Evolutionary conservation across 2,888 invertebrate species (phyloP), one percentile per base, ranked within the genome.

Genomic region (Chrysolina oricalcia): DNA sequence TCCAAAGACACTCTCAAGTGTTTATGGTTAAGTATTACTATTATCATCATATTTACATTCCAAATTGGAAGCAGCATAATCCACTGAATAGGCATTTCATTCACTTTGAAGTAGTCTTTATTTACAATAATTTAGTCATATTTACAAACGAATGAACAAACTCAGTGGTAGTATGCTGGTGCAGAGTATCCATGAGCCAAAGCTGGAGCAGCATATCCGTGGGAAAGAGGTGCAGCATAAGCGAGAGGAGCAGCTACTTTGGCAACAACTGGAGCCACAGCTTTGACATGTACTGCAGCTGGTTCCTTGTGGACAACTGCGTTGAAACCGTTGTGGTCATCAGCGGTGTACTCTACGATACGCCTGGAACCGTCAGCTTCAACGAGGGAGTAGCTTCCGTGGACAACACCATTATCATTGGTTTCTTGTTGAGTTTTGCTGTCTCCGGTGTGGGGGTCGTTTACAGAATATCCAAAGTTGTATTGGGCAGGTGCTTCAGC

Each of bases 381-480:
- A 76, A 91, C 86, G 2, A 91, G 83, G 72, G 90, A 91, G 86
- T 90, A 90, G 87, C 90, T 90, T 1, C 91, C 90, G 70, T 88
- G 87, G 62, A 89, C 84, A 80, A 89, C 89, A 82, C 89, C 90
- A 5, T 90, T 90, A 53, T 89, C 88, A 75, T 92, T 91, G 78
- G 91, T 91, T 89, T 93, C 92, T 80, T 92, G 92, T 87, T 92
- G 92, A 19, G 87, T 88, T 87, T 91, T 91, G 87, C 90, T 89
- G 88, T 91, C 91, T 89, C 81, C 90, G 72, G 90, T 90, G 74
- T 83, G 82, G 63, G 83, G 83, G 76, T 83, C 83, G 75, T 74
- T 83, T 27, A 83, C 82, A 69, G 82, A 74, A 74, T 84, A 84
- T 74, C 83, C 83, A 67, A 81, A 85, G 72, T 84, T 83, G 80